Evolutionary conservation across 1,140 invertebrate genomes (phyloP).

Genomic region (Bombus vancouverensis): DNA sequence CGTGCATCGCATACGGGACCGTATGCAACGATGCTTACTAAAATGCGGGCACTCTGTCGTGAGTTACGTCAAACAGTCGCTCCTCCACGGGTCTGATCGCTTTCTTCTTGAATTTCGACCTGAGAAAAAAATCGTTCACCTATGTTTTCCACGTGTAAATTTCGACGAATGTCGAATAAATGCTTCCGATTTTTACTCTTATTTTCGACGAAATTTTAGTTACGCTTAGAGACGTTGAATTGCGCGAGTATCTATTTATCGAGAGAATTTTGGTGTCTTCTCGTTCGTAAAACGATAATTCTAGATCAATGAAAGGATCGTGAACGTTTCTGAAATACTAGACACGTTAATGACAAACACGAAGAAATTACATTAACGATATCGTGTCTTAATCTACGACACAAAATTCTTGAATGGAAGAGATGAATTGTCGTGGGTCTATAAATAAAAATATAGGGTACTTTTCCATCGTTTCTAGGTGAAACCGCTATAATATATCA

Average conservation of each 20-base stretch:
- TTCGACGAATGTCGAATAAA: neutral
- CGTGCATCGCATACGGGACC: conserved; percentile 45
- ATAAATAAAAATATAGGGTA: neutral
- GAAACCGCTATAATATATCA: conserved; percentile 23
- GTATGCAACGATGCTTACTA: conserved; percentile 52
- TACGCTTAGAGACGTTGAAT: no score
- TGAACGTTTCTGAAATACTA: no score
- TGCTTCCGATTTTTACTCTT: neutral
- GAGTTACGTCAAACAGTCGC: conserved; percentile 42
- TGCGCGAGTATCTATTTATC: no score
- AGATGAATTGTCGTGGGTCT: neutral
- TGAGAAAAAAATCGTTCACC: neutral
- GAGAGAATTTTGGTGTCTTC: no score
- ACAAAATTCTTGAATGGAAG: neutral
- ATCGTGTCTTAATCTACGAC: no score
- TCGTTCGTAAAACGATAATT: no score
- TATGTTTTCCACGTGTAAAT: neutral
- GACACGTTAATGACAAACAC: no score
- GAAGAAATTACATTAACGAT: no score
- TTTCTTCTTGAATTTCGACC: neutral
- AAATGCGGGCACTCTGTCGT: conserved; percentile 44
- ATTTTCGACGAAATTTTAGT: no score
- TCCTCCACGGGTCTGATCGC: conserved; percentile 2
- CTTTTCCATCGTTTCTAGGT: neutral
- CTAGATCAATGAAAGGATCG: no score